These are phyloP conservation scores for Planococcus citri DNA, from an alignment of 1,140 invertebrate species.

Conservation along the genomic window DNA sequence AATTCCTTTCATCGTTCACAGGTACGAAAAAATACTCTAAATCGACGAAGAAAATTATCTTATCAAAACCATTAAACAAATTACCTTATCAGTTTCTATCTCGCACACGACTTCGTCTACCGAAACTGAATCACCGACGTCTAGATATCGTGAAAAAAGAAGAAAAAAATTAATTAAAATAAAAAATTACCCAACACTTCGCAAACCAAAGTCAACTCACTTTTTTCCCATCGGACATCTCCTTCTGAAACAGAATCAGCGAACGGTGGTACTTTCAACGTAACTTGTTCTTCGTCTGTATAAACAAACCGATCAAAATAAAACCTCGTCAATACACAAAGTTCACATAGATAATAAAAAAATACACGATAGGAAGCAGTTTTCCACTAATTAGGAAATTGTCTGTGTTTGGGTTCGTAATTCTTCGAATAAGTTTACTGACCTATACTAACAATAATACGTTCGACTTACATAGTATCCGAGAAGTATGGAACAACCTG, in stretches of 20 bases:
- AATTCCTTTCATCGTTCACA: too few species aligned
- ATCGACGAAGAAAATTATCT: too few species aligned
- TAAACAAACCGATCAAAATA: slow-evolving; percentile 21
- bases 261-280: slow-evolving; percentile 79
- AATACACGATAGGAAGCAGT: too few species aligned
- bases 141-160: too few species aligned
- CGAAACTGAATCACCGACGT: slow-evolving; percentile 76
- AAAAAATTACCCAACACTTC: not conserved
- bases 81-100: slow-evolving; percentile 96
- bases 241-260: slow-evolving; percentile 97
- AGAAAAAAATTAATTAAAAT: too few species aligned
- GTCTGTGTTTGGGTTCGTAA: too few species aligned
- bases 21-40: too few species aligned
- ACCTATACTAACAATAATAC: not conserved
- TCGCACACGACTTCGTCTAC: slow-evolving; percentile 93
- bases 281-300: slow-evolving; percentile 48
- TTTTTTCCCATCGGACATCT: slow-evolving; percentile 83
- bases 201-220: slow-evolving; percentile 36
- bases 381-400: too few species aligned
- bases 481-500: not conserved
- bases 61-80: too few species aligned
- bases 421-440: not conserved
- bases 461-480: not conserved
- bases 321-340: slow-evolving; percentile 27
- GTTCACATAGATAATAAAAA: slow-evolving; percentile 28